A percentile compares a stretch with the other conserved stretches of the same genome.
Conservation (phyloP, 2,113 vertebrate species). For the Xenopus laevis region DNA sequence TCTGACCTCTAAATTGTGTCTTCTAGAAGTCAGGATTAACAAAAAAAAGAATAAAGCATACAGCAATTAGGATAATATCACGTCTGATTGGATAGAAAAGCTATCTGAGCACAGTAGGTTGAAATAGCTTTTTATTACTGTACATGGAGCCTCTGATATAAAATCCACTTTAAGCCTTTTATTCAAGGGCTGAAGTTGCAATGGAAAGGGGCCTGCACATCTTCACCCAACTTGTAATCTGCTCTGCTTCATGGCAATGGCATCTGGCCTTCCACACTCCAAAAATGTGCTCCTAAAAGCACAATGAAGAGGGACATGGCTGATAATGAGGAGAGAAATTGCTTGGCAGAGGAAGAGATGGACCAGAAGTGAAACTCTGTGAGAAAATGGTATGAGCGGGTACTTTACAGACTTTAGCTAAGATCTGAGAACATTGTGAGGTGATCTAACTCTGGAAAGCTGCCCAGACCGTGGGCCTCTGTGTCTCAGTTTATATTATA, state of each 20-base stretch:
- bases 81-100: background rate
- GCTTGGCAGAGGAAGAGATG: constrained; percentile 40
- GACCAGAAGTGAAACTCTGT: constrained; percentile 17
- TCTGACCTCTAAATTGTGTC: background rate
- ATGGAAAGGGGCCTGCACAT: background rate
- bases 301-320: constrained; percentile 21
- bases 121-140: background rate
- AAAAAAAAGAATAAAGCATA: background rate
- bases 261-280: constrained; percentile 23
- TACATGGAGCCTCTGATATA: background rate
- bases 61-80: background rate
- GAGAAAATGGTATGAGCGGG: constrained; percentile 40
- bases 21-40: background rate
- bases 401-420: constrained; percentile 28
- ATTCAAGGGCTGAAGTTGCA: constrained; percentile 1
- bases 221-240: constrained; percentile 1
- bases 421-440: constrained; percentile 40
- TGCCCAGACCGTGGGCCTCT: constrained; percentile 33
- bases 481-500: constrained; percentile 41
- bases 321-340: constrained; percentile 44
- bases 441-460: constrained; percentile 36
- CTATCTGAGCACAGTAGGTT: background rate
- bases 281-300: constrained; percentile 1
- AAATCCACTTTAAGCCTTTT: background rate
- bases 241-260: constrained; percentile 22